These are phyloP conservation scores for Mus pahari DNA, from an alignment of 2,113 vertebrate species.

Conservation along the genomic window DNA sequence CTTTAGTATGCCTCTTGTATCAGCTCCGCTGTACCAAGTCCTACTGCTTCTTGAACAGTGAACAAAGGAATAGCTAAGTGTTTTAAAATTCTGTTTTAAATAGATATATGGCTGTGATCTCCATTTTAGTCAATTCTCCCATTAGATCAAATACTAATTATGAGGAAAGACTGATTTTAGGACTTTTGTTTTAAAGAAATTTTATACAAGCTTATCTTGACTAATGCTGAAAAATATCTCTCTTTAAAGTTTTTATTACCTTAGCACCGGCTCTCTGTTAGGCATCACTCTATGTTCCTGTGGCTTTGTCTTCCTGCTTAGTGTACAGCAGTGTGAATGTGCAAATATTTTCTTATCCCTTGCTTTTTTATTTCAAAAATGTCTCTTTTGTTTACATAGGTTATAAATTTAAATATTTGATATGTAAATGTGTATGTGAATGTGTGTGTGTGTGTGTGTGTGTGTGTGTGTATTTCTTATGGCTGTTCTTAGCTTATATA, in stretches of 20 bases:
- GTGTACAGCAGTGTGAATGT: not conserved
- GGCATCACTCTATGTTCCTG: not conserved
- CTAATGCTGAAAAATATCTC: not conserved
- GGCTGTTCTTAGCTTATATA: not conserved
- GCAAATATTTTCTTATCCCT: not conserved
- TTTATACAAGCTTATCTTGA: not conserved
- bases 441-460: not conserved
- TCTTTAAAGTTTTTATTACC: not conserved
- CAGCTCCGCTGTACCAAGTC: not conserved
- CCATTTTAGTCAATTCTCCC: not conserved
- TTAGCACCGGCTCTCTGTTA: not conserved
- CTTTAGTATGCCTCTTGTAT: no score
- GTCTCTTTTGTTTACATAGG: not conserved
- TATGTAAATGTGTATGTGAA: not conserved
- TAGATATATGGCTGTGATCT: not conserved
- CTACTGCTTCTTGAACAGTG: rapidly evolving
- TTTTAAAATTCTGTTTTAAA: not conserved
- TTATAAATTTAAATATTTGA: not conserved
- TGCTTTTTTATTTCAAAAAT: not conserved
- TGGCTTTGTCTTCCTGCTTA: not conserved
- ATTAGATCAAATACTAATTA: not conserved
- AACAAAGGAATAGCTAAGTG: not conserved
- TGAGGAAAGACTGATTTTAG: not conserved
- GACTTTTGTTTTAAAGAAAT: not conserved
- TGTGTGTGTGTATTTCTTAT: not conserved